phyloP scores from a whole-genome alignment of 2,797 vertebrate species.

The Picus viridis region DNA sequence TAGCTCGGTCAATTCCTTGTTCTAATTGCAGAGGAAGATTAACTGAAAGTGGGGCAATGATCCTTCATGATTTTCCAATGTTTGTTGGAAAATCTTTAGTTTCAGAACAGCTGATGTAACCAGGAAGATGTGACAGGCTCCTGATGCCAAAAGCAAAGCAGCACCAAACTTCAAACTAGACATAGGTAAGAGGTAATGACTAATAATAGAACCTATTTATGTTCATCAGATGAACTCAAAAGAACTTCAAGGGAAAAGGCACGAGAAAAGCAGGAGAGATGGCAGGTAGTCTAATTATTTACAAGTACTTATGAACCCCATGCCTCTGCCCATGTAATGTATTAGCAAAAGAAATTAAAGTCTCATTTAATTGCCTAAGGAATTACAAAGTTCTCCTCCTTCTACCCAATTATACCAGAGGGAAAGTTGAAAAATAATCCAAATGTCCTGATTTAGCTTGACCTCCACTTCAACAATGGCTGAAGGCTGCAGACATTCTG shows the following conservation, averaged over 20 bases:
- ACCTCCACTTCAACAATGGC: background rate
- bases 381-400: background rate
- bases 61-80: background rate
- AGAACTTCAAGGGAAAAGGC: background rate
- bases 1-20: background rate
- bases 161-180: background rate
- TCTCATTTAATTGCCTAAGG: background rate
- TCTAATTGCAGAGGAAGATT: background rate
- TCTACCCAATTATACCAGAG: background rate
- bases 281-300: background rate
- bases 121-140: background rate
- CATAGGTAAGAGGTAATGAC: background rate
- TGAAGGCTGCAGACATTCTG: background rate
- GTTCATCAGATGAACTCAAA: background rate
- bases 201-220: background rate
- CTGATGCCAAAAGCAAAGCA: background rate
- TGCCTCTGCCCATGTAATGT: background rate
- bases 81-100: background rate
- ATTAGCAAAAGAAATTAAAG: background rate
- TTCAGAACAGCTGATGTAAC: background rate
- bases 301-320: background rate
- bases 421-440: background rate
- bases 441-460: background rate
- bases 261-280: background rate
- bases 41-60: background rate